A percentile compares a stretch with the other conserved stretches of the same genome.
Evolutionary conservation across 2,797 vertebrate genomes (phyloP).

Genomic region (Sebastes baramenuke): DNA sequence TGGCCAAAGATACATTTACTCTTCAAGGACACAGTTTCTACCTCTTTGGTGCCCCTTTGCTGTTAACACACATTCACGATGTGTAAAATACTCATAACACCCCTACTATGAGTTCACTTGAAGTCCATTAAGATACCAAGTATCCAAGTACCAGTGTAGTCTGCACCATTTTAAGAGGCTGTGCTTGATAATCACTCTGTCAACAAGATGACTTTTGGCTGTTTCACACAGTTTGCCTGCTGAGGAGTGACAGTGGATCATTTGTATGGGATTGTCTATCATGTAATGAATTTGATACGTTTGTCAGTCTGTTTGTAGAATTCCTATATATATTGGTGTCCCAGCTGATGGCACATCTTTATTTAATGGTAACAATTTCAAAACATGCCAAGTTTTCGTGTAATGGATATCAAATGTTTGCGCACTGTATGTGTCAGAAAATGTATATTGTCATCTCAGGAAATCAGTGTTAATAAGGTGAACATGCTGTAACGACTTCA

Average conservation of each 20-base stretch:
- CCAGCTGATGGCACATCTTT: constrained; percentile 30
- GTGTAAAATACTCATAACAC: constrained; percentile 24
- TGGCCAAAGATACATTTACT: constrained; percentile 59
- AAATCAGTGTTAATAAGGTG: constrained; percentile 62
- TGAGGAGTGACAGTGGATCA: constrained; percentile 33
- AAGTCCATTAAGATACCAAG: constrained; percentile 26
- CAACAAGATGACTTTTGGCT: constrained; percentile 41
- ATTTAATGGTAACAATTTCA: constrained; percentile 45
- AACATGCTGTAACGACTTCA: constrained; percentile 50
- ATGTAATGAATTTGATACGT: constrained; percentile 48
- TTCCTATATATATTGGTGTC: constrained; percentile 21
- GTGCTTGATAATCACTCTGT: constrained; percentile 43
- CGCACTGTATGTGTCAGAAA: constrained; percentile 47
- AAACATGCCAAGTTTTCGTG: constrained; percentile 46
- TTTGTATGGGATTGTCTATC: constrained; percentile 40
- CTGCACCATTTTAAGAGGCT: constrained; percentile 17
- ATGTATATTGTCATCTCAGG: constrained; percentile 76
- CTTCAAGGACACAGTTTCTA: constrained; percentile 61
- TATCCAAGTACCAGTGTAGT: background rate
- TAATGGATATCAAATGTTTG: constrained; percentile 33
- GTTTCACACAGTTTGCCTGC: constrained; percentile 56
- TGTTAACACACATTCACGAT: constrained; percentile 19
- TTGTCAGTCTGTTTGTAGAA: constrained; percentile 52
- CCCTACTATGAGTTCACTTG: constrained; percentile 28
- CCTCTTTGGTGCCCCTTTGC: constrained; percentile 65